Conservation (phyloP, 2,888 invertebrate genomes). For the Idaea biselata region DNA sequence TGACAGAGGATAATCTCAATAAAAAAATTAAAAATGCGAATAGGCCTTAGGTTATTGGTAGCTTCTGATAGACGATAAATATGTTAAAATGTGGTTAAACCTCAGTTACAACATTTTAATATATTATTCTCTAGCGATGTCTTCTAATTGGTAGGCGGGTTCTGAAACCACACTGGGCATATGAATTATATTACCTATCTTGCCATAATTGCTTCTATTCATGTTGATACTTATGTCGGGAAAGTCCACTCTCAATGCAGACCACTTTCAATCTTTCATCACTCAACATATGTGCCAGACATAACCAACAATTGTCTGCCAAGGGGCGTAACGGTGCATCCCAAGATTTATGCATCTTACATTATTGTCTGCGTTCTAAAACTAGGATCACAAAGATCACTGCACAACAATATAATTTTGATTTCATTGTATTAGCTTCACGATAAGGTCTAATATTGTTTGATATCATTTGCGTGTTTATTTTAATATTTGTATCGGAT, state of each 20-base stretch:
- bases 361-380: constrained; percentile 1
- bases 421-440: not conserved
- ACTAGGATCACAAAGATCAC: constrained; percentile 2
- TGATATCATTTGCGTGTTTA: not conserved
- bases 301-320: not conserved
- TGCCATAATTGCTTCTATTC: too few relatives aligned
- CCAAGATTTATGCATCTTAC: not conserved
- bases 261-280: not conserved
- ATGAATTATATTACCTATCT: too few relatives aligned
- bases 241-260: not conserved
- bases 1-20: too few relatives aligned
- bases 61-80: too few relatives aligned
- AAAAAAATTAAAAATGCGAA: too few relatives aligned
- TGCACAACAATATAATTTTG: not conserved
- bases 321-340: not conserved
- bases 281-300: not conserved
- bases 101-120: too few relatives aligned
- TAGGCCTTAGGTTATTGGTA: too few relatives aligned
- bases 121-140: too few relatives aligned
- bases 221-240: too few relatives aligned
- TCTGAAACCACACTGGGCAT: too few relatives aligned
- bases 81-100: too few relatives aligned
- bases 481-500: not conserved
- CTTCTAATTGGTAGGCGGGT: too few relatives aligned
- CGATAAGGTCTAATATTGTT: not conserved